Evolutionary conservation across 2,888 invertebrate genomes (phyloP).

Genomic region (Yponomeuta malinellus): DNA sequence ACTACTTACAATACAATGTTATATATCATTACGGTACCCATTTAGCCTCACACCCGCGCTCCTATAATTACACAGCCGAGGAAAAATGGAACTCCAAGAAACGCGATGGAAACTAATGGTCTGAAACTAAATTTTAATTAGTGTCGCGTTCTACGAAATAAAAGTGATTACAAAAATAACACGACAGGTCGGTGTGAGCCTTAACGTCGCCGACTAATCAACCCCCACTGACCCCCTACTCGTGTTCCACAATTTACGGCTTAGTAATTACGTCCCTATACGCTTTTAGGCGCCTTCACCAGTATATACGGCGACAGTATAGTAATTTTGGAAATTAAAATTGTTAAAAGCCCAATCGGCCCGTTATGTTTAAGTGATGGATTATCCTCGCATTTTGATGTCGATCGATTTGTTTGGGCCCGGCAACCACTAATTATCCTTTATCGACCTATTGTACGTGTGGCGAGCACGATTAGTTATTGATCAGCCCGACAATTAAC

Average conservation of each 20-base stretch:
- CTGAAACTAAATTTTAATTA: slow-evolving; percentile 77
- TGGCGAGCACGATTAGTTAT: slow-evolving; percentile 75
- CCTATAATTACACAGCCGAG: slow-evolving; percentile 60
- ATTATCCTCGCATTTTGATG: slow-evolving; percentile 73
- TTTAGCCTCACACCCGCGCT: slow-evolving; percentile 66
- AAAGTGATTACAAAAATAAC: slow-evolving; percentile 74
- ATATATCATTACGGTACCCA: slow-evolving; percentile 71
- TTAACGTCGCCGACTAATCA: slow-evolving; percentile 30
- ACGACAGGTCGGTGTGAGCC: slow-evolving; percentile 57
- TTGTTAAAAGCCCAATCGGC: slow-evolving; percentile 66
- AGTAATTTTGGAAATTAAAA: slow-evolving; percentile 74
- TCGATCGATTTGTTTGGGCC: slow-evolving; percentile 72
- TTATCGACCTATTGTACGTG: slow-evolving; percentile 63
- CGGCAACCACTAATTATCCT: slow-evolving; percentile 73
- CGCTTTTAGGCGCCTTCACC: slow-evolving; percentile 58
- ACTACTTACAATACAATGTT: slow-evolving; percentile 66
- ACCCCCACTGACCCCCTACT: slow-evolving; percentile 41
- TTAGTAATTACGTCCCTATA: slow-evolving; percentile 60
- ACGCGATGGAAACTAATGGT: slow-evolving; percentile 72
- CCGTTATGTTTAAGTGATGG: slow-evolving; percentile 74
- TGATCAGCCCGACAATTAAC: slow-evolving; percentile 72
- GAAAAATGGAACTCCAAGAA: slow-evolving; percentile 71
- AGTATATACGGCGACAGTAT: slow-evolving; percentile 40
- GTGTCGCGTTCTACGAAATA: slow-evolving; percentile 73
- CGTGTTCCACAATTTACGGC: slow-evolving; percentile 66